Evolutionary conservation across 2,888 invertebrate species (phyloP).

Genomic region (Himalopsyche tibetana): DNA sequence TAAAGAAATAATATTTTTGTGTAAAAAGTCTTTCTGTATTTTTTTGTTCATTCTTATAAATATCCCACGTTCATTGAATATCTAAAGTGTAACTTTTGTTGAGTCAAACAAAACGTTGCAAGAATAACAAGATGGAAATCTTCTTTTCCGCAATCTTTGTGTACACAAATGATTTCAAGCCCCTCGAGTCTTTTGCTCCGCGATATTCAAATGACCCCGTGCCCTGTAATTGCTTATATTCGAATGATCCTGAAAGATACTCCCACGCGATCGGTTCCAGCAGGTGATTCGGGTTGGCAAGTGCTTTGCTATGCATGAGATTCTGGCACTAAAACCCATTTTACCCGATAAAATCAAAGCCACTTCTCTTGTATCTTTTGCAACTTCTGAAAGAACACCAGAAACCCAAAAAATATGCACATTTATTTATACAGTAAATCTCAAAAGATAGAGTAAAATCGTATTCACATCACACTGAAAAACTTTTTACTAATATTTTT

Average conservation of each 20-base stretch:
- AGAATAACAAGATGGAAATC: too few species aligned
- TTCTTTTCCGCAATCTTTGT: background rate
- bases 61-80: too few species aligned
- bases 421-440: background rate
- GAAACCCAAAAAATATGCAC: background rate
- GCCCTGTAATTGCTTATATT: slow-evolving; percentile 10
- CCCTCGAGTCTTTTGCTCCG: background rate
- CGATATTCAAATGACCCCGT: slow-evolving; percentile 11
- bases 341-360: slow-evolving; percentile 58
- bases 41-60: too few species aligned
- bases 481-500: too few species aligned
- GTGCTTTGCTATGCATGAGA: slow-evolving; percentile 60
- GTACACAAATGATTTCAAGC: background rate
- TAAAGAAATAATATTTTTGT: too few species aligned
- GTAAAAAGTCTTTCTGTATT: too few species aligned
- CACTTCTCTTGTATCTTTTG: background rate
- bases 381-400: background rate
- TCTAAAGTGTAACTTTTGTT: too few species aligned
- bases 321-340: slow-evolving; percentile 60
- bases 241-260: slow-evolving; percentile 13
- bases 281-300: slow-evolving; percentile 19
- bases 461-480: too few species aligned
- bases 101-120: too few species aligned
- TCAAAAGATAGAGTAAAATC: background rate
- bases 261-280: background rate